A percentile compares a stretch with the other conserved stretches of the same genome.
phyloP scores from a whole-genome alignment of 53 echinoderm and acorn worm species.

The Hippasteria phrygiana region DNA sequence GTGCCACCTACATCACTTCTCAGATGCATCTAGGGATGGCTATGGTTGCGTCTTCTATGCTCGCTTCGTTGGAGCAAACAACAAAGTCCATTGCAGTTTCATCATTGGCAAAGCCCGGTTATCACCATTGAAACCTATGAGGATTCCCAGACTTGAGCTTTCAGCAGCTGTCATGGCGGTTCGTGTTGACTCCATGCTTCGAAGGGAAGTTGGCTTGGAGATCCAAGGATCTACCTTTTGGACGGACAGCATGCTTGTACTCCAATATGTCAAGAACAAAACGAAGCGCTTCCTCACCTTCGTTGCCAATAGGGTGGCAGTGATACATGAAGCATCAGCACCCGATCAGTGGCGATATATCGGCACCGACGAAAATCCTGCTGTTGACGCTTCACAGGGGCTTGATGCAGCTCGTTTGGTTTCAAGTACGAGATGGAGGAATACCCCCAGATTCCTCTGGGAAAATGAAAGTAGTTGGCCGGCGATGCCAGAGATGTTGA shows the following conservation, averaged over 20 bases:
- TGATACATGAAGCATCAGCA: too few species aligned
- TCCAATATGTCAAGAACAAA: constrained; percentile 27
- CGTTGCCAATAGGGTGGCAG: too few species aligned
- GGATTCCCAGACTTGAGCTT: constrained; percentile 44
- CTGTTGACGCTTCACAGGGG: too few species aligned
- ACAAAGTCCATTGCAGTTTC: constrained; percentile 22
- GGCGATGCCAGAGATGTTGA: too few species aligned
- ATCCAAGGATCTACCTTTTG: constrained; percentile 21
- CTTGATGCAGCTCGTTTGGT: too few species aligned
- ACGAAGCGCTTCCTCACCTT: too few species aligned
- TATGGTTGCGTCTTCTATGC: constrained; percentile 7
- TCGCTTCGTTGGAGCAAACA: neutral
- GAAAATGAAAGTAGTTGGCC: too few species aligned
- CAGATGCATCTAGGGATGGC: constrained; percentile 23
- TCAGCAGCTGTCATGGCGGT: constrained; percentile 33
- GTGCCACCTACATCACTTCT: constrained; percentile 28
- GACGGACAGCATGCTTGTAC: constrained; percentile 13
- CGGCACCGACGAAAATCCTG: too few species aligned
- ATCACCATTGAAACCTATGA: constrained; percentile 8
- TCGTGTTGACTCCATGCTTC: constrained; percentile 4
- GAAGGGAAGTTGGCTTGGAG: constrained; percentile 13
- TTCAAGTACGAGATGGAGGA: too few species aligned
- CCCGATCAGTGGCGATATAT: too few species aligned
- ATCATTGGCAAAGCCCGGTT: constrained; percentile 28
- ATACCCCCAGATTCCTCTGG: too few species aligned